phyloP scores from a whole-genome alignment of 2,888 invertebrate genomes.

The Phasia obesa region DNA sequence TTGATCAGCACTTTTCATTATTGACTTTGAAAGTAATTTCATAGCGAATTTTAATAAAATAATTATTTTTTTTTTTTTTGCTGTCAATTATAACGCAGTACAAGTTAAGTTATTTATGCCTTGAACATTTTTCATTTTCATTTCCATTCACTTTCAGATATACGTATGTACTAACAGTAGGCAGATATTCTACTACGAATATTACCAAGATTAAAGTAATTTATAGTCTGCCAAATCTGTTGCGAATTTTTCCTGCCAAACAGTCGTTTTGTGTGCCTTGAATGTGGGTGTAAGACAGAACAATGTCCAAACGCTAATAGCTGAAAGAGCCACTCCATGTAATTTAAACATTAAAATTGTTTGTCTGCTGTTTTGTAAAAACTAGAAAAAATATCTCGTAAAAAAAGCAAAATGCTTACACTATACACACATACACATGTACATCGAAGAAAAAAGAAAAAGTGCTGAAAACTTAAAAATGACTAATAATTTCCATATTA shows the following conservation, averaged over 20 bases:
- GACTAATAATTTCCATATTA: constrained; percentile 9
- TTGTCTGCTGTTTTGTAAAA: not conserved
- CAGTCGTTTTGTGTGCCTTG: not conserved
- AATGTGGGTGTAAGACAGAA: constrained; percentile 1
- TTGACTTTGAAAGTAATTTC: too few species aligned
- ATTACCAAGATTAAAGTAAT: not conserved
- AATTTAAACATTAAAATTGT: constrained; percentile 46
- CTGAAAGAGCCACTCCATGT: constrained; percentile 9
- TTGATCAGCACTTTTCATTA: too few species aligned
- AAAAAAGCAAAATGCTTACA: not conserved
- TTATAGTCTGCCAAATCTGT: constrained; percentile 22
- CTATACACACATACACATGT: not conserved
- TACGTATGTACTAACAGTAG: too few species aligned
- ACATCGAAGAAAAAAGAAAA: not conserved
- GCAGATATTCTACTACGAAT: constrained; percentile 44
- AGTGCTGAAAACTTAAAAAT: constrained; percentile 36
- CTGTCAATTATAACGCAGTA: too few species aligned
- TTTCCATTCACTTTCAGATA: too few species aligned
- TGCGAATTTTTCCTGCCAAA: not conserved
- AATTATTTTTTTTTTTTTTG: too few species aligned
- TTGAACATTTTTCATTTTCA: too few species aligned
- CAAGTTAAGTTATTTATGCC: too few species aligned
- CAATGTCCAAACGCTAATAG: not conserved
- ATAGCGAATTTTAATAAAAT: too few species aligned
- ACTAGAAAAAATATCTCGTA: not conserved